phyloP scores from a whole-genome alignment of 2,888 invertebrate genomes.

The Cynaeus angustus region DNA sequence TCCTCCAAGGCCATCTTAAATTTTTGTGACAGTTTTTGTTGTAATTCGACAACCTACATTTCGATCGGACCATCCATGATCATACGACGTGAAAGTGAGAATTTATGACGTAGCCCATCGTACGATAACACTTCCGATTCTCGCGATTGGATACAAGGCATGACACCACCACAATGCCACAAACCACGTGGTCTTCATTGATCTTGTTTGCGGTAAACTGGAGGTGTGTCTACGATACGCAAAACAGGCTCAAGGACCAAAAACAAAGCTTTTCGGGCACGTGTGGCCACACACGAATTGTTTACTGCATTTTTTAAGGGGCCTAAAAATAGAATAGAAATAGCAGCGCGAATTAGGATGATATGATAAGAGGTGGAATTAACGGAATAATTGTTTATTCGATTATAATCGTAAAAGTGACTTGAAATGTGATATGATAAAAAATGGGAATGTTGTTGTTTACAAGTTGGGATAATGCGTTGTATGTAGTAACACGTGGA shows the following conservation, averaged over 20 bases:
- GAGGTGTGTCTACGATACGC: conserved; percentile 34
- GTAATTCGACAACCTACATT: not conserved
- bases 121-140: conserved; percentile 9
- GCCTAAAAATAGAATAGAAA: not conserved
- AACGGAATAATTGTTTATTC: not conserved
- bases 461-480: conserved; percentile 9
- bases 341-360: not conserved
- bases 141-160: conserved; percentile 15
- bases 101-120: conserved; percentile 18
- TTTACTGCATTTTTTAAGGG: conserved; percentile 5
- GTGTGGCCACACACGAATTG: conserved; percentile 21
- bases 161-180: conserved; percentile 22
- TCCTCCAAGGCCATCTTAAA: too few species aligned
- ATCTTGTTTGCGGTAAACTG: conserved; percentile 17
- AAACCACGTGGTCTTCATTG: conserved; percentile 25
- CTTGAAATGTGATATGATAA: not conserved
- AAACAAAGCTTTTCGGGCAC: conserved; percentile 30
- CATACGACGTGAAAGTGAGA: conserved; percentile 3
- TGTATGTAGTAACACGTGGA: conserved; percentile 1
- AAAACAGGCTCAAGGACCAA: conserved; percentile 37
- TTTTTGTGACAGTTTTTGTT: not conserved
- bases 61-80: not conserved
- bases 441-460: conserved; percentile 3
- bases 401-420: not conserved
- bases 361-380: conserved; percentile 17